Evolutionary conservation across 2,888 invertebrate genomes (phyloP).

Genomic region (Diarsia mendica): DNA sequence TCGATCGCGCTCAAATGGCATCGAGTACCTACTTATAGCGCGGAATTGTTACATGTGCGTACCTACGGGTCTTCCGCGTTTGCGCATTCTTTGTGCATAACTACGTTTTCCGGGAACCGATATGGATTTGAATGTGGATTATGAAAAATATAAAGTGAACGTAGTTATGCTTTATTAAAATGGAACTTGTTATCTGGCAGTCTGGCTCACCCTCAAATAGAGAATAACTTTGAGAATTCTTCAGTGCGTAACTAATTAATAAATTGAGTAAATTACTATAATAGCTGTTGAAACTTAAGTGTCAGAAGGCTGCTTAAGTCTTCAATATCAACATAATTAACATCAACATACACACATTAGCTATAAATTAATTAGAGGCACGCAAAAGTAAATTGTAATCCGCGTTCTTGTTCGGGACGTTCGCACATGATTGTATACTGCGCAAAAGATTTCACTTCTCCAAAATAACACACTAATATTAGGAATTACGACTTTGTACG

Average conservation of each 20-base stretch:
- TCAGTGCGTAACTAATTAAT: conserved; percentile 14
- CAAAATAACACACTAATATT: conserved; percentile 72
- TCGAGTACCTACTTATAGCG: conserved; percentile 64
- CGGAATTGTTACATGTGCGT: conserved; percentile 66
- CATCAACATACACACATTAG: conserved; percentile 9
- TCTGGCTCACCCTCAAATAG: background rate
- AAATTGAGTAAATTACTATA: background rate
- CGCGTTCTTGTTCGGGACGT: conserved; percentile 45
- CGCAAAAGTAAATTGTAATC: conserved; percentile 46
- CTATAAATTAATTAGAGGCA: conserved; percentile 35
- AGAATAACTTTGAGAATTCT: background rate
- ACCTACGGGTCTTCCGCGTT: conserved; percentile 79
- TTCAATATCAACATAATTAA: conserved; percentile 6
- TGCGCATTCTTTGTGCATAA: conserved; percentile 69
- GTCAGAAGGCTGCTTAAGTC: conserved; percentile 24
- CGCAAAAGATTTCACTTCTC: conserved; percentile 71
- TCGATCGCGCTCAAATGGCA: conserved; percentile 66
- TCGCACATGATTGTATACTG: conserved; percentile 54
- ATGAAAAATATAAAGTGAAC: background rate
- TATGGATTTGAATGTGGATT: conserved; percentile 60
- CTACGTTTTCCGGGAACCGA: conserved; percentile 73
- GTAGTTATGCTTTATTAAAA: background rate
- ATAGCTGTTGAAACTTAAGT: conserved; percentile 33
- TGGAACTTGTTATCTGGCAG: no score
- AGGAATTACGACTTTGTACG: conserved; percentile 66